Evolutionary conservation across 2,888 invertebrate genomes (phyloP).

Genomic region (Cerastoderma edule): DNA sequence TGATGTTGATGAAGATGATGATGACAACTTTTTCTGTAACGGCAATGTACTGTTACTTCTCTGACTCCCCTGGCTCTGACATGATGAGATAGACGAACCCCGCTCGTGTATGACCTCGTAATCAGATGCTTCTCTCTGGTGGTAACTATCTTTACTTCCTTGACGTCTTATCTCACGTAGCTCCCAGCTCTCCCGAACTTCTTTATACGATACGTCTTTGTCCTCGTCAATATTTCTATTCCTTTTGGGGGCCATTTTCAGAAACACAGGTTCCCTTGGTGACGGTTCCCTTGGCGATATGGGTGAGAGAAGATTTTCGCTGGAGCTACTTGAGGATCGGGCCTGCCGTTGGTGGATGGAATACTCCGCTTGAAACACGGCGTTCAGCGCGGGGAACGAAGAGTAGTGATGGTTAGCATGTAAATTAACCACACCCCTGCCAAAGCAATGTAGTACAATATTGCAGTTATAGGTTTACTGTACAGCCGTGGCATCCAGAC

Average conservation of each 20-base stretch:
- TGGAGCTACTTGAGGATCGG: slow-evolving; percentile 49
- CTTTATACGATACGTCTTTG: slow-evolving; percentile 43
- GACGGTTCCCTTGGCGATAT: slow-evolving; percentile 32
- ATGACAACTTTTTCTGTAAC: slow-evolving; percentile 64
- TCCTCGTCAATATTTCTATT: slow-evolving; percentile 9
- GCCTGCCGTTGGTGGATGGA: slow-evolving; percentile 49
- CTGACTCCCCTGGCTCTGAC: slow-evolving; percentile 58
- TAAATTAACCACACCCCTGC: slow-evolving; percentile 77
- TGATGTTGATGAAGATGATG: slow-evolving; percentile 48
- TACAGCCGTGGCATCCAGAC: background rate
- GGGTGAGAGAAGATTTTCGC: slow-evolving; percentile 40
- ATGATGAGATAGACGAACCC: slow-evolving; percentile 56
- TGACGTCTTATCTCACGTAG: slow-evolving; percentile 50
- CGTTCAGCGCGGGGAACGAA: slow-evolving; percentile 74
- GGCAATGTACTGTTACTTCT: slow-evolving; percentile 66
- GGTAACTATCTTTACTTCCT: slow-evolving; percentile 21
- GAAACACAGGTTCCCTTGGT: slow-evolving; percentile 14
- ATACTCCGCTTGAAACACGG: slow-evolving; percentile 70
- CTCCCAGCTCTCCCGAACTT: slow-evolving; percentile 52
- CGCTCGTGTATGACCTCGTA: slow-evolving; percentile 48
- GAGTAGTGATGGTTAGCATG: slow-evolving; percentile 74
- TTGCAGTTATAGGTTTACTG: background rate
- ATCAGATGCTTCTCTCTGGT: slow-evolving; percentile 21
- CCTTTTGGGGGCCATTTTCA: background rate
- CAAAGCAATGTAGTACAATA: slow-evolving; percentile 45